Evolutionary conservation across 2,888 invertebrate species (phyloP), one percentile per base, ranked within the genome.

Genomic region (Dasypolia templi): DNA sequence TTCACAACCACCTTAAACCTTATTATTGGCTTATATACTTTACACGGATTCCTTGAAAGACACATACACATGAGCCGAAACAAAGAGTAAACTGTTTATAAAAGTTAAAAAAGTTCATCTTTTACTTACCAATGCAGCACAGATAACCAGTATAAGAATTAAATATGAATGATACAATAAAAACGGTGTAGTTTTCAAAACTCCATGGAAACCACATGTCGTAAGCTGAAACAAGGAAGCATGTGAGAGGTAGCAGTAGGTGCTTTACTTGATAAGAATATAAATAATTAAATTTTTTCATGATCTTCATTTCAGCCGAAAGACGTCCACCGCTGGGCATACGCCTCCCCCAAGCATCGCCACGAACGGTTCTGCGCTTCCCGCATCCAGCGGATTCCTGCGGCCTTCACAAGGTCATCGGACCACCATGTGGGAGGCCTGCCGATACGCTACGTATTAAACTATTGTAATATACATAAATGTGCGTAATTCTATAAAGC

Each of bases 151-250:
- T 91, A 65, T 95, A 95, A 0, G 92, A 92, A 70, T 96, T 92
- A 68, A 95, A 95, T 80, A 92, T 86, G 69, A 95, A 95, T 0
- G 94, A 92, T 0, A 88, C 83, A 6, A 93, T 81, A 75, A 95
- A 96, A 0, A 96, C 89, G 6, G 81, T 81, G 19, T 92, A 90
- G 79, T 95, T 88, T 22, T 94, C 85, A 59, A 95, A 81, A 69
- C 93, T 93, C 95, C 95, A 96, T 2, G 96, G 96, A 79, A 95
- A 94, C 95, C 94, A 95, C 93, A 96, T 95, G 65, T 94, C 93
- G 75, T 95, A 96, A 17, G 94, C 96, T 96, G 88, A 39, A 94
- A 94, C 61, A 39, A 39, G 7, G 9, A 39, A 39, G 39, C 9
- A 39, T 39, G 9, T 6, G 39, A 39, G 39, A 39, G 39, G 39